A percentile compares a stretch with the other conserved stretches of the same genome.
Conservation (phyloP, 1,140 invertebrate species). For the Leptinotarsa texana region DNA sequence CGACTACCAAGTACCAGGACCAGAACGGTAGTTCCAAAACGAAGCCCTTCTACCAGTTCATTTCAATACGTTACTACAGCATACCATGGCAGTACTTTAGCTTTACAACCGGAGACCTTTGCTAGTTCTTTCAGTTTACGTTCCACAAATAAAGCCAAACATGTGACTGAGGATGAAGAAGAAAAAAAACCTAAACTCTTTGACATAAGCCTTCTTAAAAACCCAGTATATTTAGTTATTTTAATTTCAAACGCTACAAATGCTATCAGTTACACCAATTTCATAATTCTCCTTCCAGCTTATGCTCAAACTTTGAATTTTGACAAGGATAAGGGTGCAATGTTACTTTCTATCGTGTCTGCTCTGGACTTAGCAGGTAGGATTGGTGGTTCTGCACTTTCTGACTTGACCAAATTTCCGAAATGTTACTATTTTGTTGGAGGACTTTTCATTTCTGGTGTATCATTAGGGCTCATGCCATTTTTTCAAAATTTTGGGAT, state of each 20-base stretch:
- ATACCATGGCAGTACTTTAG: conserved; percentile 80
- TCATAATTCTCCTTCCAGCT: conserved; percentile 76
- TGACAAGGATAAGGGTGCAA: conserved; percentile 68
- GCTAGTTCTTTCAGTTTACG: conserved; percentile 77
- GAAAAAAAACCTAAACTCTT: conserved; percentile 68
- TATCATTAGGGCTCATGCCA: conserved; percentile 72
- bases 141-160: conserved; percentile 51
- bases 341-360: conserved; percentile 77
- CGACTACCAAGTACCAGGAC: conserved; percentile 42
- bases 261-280: conserved; percentile 85
- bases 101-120: conserved; percentile 75
- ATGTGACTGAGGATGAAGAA: conserved; percentile 51
- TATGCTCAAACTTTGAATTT: conserved; percentile 73
- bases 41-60: conserved; percentile 76
- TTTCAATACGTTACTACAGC: conserved; percentile 82
- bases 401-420: conserved; percentile 71
- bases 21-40: conserved; percentile 58
- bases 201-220: conserved; percentile 73
- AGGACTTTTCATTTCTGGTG: conserved; percentile 74
- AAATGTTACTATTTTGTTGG: conserved; percentile 81
- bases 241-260: conserved; percentile 82
- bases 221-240: conserved; percentile 80
- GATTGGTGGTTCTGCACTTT: conserved; percentile 80
- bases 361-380: conserved; percentile 77
- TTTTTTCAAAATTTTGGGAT: conserved; percentile 62